phyloP scores from a whole-genome alignment of 1,140 invertebrate species.

The Apis florea region DNA sequence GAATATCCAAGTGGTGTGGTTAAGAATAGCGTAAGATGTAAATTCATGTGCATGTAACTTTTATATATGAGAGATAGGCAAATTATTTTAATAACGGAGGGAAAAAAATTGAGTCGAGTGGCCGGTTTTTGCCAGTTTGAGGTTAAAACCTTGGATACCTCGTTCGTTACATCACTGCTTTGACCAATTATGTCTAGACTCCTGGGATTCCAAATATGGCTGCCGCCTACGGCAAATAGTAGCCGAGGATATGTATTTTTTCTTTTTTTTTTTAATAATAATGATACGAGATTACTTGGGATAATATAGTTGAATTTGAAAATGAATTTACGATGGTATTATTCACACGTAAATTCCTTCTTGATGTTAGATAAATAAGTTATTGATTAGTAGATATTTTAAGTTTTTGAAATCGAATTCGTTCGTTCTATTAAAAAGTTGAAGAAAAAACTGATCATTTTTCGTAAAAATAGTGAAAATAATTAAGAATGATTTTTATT shows the following conservation, averaged over 20 bases:
- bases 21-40: too few relatives aligned
- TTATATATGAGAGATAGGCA: not conserved
- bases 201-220: slow-evolving; percentile 1
- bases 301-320: not conserved
- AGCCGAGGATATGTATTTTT: not conserved
- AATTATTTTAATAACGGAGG: not conserved
- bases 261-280: not conserved
- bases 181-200: slow-evolving; percentile 23
- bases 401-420: too few relatives aligned
- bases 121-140: not conserved
- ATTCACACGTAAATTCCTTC: too few relatives aligned
- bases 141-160: not conserved
- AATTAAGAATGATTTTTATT: too few relatives aligned
- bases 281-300: not conserved
- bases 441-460: too few relatives aligned
- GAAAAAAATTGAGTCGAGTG: slow-evolving; percentile 1
- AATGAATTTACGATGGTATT: not conserved
- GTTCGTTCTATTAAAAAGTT: too few relatives aligned
- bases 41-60: too few relatives aligned
- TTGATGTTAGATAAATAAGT: too few relatives aligned
- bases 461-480: too few relatives aligned
- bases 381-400: too few relatives aligned
- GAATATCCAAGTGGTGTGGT: not conserved
- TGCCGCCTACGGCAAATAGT: not conserved
- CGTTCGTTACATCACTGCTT: not conserved